phyloP scores from a whole-genome alignment of 2,113 vertebrate species.

The Myotis lucifugus region DNA sequence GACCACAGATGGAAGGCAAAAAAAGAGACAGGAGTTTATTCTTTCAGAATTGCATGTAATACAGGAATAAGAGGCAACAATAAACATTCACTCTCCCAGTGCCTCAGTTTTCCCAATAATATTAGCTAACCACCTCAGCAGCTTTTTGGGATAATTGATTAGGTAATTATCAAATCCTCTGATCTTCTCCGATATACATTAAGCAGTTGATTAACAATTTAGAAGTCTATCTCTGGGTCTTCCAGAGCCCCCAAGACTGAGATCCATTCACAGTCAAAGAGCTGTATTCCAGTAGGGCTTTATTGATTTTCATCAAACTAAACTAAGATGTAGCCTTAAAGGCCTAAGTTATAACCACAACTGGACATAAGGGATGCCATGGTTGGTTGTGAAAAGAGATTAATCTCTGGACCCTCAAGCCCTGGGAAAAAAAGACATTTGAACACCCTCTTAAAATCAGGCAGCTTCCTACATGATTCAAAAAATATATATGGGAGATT shows the following conservation, averaged over 20 bases:
- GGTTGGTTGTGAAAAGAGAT: conserved; percentile 48
- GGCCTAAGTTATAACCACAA: not conserved
- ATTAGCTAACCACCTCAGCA: not conserved
- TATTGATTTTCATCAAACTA: conserved; percentile 47
- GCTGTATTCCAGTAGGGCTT: not conserved
- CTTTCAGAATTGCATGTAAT: not conserved
- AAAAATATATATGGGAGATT: not conserved
- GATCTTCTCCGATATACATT: conserved; percentile 50
- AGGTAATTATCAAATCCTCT: conserved; percentile 51
- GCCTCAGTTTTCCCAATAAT: conserved; percentile 43
- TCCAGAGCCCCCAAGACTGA: not conserved
- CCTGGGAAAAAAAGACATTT: not conserved
- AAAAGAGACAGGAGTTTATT: not conserved
- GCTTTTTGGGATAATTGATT: conserved; percentile 23
- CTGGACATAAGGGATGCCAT: not conserved
- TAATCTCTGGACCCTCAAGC: not conserved
- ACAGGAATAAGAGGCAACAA: not conserved
- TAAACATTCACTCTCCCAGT: not conserved
- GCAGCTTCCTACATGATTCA: not conserved
- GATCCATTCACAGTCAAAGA: conserved; percentile 29
- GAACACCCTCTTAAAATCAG: conserved; percentile 29
- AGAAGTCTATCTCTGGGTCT: conserved; percentile 16
- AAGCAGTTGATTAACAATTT: conserved; percentile 51
- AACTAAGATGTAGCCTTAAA: conserved; percentile 43
- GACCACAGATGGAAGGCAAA: not conserved